phyloP scores from a whole-genome alignment of 2,888 invertebrate species.

The Chironomus tentans region DNA sequence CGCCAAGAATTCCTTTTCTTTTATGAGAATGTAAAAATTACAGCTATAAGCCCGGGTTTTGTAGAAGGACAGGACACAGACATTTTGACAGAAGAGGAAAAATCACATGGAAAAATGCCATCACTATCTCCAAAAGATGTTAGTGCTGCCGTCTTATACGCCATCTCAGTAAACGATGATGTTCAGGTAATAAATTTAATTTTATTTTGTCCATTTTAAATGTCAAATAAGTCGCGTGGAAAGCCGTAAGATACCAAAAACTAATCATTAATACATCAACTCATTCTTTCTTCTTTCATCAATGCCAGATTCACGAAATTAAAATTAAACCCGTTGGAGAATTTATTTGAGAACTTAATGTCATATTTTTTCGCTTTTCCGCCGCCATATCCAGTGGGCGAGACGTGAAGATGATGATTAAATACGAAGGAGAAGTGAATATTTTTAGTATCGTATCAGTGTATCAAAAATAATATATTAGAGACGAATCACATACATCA shows the following conservation, averaged over 20 bases:
- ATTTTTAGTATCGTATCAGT: neutral
- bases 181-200: constrained; percentile 5
- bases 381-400: neutral
- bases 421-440: neutral
- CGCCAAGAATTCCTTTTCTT: constrained; percentile 36
- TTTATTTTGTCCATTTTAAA: too few species aligned
- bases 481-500: neutral
- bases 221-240: neutral
- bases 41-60: constrained; percentile 12
- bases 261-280: neutral
- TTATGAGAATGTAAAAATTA: constrained; percentile 34
- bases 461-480: neutral
- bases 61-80: neutral
- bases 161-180: neutral
- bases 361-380: neutral
- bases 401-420: neutral
- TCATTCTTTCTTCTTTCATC: neutral
- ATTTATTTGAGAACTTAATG: neutral
- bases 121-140: neutral
- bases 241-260: neutral
- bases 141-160: neutral
- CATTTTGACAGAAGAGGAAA: constrained; percentile 1
- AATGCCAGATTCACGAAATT: constrained; percentile 6
- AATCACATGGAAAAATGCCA: constrained; percentile 3
- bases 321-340: constrained; percentile 10